phyloP scores from a whole-genome alignment of 2,113 vertebrate species.

The Bubo blakistoni region DNA sequence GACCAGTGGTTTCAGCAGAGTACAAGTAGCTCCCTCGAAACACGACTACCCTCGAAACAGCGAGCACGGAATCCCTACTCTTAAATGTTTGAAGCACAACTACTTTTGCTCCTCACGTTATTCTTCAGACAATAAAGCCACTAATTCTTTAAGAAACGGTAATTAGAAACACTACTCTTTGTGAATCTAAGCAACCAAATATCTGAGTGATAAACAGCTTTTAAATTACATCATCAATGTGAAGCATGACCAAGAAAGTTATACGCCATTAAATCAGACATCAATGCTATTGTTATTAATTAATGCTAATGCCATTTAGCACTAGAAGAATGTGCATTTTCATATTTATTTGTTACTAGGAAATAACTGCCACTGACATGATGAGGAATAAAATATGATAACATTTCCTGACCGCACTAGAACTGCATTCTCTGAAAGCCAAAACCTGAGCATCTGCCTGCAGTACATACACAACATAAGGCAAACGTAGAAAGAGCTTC shows the following conservation, averaged over 20 bases:
- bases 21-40: background rate
- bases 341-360: background rate
- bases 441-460: background rate
- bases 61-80: background rate
- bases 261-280: background rate
- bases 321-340: background rate
- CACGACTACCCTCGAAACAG: fast-evolving
- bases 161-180: background rate
- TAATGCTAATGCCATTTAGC: background rate
- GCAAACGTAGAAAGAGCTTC: background rate
- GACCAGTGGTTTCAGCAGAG: background rate
- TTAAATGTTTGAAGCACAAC: background rate
- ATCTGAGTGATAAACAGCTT: background rate
- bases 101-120: background rate
- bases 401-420: background rate
- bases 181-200: background rate
- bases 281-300: background rate
- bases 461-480: background rate
- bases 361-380: background rate
- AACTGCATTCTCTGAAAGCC: background rate
- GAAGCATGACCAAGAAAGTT: background rate
- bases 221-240: background rate
- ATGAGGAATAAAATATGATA: background rate
- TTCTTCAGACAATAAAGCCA: background rate
- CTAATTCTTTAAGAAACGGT: background rate